Conservation (phyloP, 2,113 vertebrate genomes). For the Eleginops maclovinus region DNA sequence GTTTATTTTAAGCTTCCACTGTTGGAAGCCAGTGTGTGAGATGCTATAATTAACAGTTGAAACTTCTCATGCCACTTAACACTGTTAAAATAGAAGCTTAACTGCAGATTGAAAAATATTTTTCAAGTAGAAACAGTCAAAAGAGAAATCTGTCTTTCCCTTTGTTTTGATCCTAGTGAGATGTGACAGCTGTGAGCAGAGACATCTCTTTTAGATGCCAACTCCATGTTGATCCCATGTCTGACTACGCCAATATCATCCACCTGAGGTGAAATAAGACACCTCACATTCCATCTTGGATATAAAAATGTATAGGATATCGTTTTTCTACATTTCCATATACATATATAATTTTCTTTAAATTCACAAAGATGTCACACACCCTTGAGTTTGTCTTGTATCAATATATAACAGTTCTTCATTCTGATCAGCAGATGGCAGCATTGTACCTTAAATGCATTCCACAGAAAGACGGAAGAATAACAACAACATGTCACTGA, state of each 20-base stretch:
- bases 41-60: slow-evolving; percentile 53
- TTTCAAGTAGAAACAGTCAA: slow-evolving; percentile 15
- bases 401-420: background rate
- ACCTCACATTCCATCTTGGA: background rate
- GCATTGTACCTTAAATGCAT: slow-evolving; percentile 71
- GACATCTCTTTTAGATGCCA: background rate
- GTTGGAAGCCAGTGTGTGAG: slow-evolving; percentile 46
- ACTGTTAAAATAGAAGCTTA: slow-evolving; percentile 54
- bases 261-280: slow-evolving; percentile 10
- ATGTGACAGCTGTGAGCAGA: slow-evolving; percentile 38
- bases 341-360: background rate
- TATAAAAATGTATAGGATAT: no score
- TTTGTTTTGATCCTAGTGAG: slow-evolving; percentile 43
- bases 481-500: slow-evolving; percentile 53
- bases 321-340: no score
- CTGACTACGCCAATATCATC: slow-evolving; percentile 6
- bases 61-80: slow-evolving; percentile 39
- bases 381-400: background rate
- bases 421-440: slow-evolving; percentile 77
- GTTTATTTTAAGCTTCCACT: slow-evolving; percentile 48
- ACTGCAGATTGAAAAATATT: slow-evolving; percentile 34
- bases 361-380: background rate
- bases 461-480: slow-evolving; percentile 13
- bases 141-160: slow-evolving; percentile 36
- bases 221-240: background rate